Evolutionary conservation across 2,888 invertebrate species (phyloP).

Genomic region (Himalopsyche tibetana): DNA sequence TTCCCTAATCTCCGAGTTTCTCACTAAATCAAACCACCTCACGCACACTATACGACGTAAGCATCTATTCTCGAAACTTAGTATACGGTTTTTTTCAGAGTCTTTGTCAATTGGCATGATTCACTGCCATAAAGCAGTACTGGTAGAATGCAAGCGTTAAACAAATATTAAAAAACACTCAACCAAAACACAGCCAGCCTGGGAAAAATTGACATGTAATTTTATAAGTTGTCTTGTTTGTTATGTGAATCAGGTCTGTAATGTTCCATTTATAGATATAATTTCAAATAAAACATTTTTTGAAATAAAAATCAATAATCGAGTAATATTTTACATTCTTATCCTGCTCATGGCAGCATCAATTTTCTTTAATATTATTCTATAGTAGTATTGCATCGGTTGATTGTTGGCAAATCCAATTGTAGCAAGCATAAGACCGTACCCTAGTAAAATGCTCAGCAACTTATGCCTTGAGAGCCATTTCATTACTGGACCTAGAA

Average conservation of each 20-base stretch:
- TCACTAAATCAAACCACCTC: too few species aligned
- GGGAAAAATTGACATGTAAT: neutral
- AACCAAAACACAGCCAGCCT: too few species aligned
- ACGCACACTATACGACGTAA: too few species aligned
- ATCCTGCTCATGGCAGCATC: constrained; percentile 46
- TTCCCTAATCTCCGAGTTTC: too few species aligned
- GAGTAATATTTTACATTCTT: constrained; percentile 27
- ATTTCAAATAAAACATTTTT: constrained; percentile 8
- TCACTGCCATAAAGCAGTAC: too few species aligned
- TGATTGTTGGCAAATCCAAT: constrained; percentile 81
- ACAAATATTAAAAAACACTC: too few species aligned
- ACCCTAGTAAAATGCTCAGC: constrained; percentile 79
- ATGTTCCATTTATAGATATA: constrained; percentile 6
- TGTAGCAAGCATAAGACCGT: constrained; percentile 80
- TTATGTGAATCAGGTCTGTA: neutral
- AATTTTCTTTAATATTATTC: constrained; percentile 74
- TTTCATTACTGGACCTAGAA: constrained; percentile 72
- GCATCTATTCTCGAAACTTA: too few species aligned
- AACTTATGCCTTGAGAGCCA: constrained; percentile 81
- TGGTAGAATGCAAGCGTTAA: too few species aligned
- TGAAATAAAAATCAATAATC: neutral
- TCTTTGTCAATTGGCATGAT: too few species aligned
- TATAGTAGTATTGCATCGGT: constrained; percentile 80
- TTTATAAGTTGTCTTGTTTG: neutral
- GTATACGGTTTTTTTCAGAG: too few species aligned